Conservation (phyloP, 2,888 invertebrate genomes). For the Mongoloraphidia duomilia region DNA sequence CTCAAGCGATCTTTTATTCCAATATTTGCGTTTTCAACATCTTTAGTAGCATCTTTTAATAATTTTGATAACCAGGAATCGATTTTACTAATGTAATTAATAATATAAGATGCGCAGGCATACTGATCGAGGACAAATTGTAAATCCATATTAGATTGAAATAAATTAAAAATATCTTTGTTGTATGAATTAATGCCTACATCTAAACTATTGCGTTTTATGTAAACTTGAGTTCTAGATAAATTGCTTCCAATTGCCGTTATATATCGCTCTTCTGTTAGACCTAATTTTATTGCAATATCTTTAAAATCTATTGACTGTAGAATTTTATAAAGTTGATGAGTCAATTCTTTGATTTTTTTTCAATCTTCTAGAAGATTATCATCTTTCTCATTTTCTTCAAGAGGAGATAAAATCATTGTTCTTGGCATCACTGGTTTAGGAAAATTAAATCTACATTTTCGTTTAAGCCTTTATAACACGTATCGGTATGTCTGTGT, state of each 20-base stretch:
- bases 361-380: constrained; percentile 4
- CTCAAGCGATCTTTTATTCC: constrained; percentile 4
- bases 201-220: constrained; percentile 13
- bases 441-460: constrained; percentile 14
- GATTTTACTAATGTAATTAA: constrained; percentile 17
- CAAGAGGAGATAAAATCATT: constrained; percentile 9
- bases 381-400: constrained; percentile 8
- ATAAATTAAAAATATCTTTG: constrained; percentile 14
- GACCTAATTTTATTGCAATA: constrained; percentile 7
- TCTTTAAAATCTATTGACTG: constrained; percentile 4
- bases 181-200: constrained; percentile 15
- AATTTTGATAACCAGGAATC: constrained; percentile 17
- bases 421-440: constrained; percentile 9
- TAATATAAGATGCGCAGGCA: constrained; percentile 15
- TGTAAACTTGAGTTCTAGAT: constrained; percentile 10
- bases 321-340: constrained; percentile 4
- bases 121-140: constrained; percentile 15
- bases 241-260: constrained; percentile 11
- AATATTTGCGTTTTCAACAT: constrained; percentile 8
- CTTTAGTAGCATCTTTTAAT: constrained; percentile 13
- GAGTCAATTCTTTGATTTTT: constrained; percentile 6
- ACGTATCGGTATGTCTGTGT: constrained; percentile 14
- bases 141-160: constrained; percentile 16
- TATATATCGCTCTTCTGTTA: constrained; percentile 11
- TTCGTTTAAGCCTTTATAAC: constrained; percentile 12